Evolutionary conservation across 1,140 invertebrate species (phyloP).

Genomic region (Drosophila aff.): DNA sequence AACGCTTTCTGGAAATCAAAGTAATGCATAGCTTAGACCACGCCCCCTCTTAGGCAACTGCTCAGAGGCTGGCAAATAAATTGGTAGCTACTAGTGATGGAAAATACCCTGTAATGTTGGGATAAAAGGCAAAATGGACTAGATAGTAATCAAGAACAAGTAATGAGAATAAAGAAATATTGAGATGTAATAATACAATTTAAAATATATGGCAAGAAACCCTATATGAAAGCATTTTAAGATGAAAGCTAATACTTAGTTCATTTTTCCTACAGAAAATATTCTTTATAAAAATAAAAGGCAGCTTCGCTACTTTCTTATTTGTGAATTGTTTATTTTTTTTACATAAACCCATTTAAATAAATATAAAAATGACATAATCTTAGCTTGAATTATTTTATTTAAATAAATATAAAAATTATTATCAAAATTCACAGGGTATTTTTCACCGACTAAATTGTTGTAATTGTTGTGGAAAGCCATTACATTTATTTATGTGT

Average conservation of each 20-base stretch:
- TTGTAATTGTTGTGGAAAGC: slow-evolving; percentile 61
- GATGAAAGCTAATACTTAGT: no score
- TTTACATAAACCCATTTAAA: no score
- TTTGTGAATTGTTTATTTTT: no score
- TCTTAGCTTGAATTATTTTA: neutral
- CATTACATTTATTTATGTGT: slow-evolving; percentile 80
- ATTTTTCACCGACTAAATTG: slow-evolving; percentile 10
- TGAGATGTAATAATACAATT: no score
- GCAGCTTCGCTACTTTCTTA: no score
- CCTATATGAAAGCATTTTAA: no score
- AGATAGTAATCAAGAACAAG: no score
- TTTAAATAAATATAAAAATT: neutral
- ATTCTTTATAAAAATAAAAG: no score
- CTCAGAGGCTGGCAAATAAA: slow-evolving; percentile 58
- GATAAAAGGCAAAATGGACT: neutral
- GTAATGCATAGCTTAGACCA: slow-evolving; percentile 62
- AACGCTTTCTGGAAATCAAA: slow-evolving; percentile 74
- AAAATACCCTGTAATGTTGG: slow-evolving; percentile 8
- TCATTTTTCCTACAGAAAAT: no score
- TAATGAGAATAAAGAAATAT: no score
- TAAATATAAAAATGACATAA: neutral
- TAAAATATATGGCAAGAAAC: neutral
- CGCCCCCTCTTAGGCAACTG: slow-evolving; percentile 31
- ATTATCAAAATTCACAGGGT: slow-evolving; percentile 1
- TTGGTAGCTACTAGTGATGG: slow-evolving; percentile 52